Percentiles rank a stretch among this genome's conserved stretches.
These are phyloP conservation scores for Parotia lawesii DNA, from an alignment of 2,113 vertebrate genomes.

Conservation along the genomic window DNA sequence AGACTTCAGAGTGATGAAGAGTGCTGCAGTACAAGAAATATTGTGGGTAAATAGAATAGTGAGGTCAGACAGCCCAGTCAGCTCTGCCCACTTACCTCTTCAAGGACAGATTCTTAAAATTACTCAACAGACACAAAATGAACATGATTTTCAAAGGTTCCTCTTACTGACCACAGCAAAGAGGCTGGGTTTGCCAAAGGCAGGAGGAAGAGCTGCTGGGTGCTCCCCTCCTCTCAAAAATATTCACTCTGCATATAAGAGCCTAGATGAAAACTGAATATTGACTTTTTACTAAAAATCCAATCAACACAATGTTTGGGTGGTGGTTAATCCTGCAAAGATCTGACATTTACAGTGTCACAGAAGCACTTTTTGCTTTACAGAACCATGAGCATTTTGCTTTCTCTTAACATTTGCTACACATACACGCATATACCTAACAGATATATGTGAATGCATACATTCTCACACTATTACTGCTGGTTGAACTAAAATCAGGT, in stretches of 20 bases:
- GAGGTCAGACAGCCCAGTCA: not conserved
- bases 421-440: not conserved
- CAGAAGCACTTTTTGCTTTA: not conserved
- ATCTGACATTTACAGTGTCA: not conserved
- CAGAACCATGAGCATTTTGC: not conserved
- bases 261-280: not conserved
- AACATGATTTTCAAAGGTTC: not conserved
- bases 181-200: not conserved
- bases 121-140: not conserved
- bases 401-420: not conserved
- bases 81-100: not conserved
- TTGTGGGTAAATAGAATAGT: rapidly evolving
- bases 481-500: not conserved
- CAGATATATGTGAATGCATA: not conserved
- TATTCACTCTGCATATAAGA: not conserved
- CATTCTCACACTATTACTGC: not conserved
- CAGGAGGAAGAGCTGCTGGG: not conserved
- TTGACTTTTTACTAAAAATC: not conserved
- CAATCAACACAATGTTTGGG: not conserved
- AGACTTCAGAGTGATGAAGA: not conserved
- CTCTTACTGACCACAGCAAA: not conserved
- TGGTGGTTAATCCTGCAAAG: not conserved
- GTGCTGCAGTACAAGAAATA: not conserved
- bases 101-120: not conserved
- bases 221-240: not conserved